Evolutionary conservation across 35 echinoderm and acorn worm genomes (phyloP).

Genomic region (Patiria miniata): DNA sequence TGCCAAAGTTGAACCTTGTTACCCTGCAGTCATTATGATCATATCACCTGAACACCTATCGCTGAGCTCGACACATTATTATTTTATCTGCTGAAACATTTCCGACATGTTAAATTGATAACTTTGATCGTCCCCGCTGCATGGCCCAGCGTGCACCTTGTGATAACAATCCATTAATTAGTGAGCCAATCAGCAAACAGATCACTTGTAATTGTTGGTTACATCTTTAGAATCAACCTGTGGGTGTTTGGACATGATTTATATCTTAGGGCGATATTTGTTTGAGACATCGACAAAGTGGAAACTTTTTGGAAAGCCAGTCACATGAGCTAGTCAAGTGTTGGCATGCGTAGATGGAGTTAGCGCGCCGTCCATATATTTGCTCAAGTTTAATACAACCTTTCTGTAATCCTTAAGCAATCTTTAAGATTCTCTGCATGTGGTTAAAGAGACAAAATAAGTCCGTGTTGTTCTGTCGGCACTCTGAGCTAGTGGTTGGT

Average conservation of each 20-base stretch:
- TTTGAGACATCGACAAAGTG: too few relatives aligned
- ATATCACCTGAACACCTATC: not conserved
- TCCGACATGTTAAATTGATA: not conserved
- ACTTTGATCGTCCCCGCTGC: not conserved
- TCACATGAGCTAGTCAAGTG: too few relatives aligned
- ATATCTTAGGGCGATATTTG: not conserved
- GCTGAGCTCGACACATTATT: not conserved
- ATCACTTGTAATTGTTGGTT: not conserved
- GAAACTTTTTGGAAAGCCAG: too few relatives aligned
- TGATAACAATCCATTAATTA: not conserved
- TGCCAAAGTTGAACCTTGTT: slow-evolving; percentile 36
- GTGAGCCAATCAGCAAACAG: slow-evolving; percentile 5
- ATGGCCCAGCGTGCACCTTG: not conserved
- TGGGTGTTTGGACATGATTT: not conserved
- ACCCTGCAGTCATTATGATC: too few relatives aligned
- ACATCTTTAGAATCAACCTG: not conserved
- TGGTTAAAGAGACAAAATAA: too few relatives aligned
- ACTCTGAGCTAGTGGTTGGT: too few relatives aligned
- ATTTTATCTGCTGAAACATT: not conserved
- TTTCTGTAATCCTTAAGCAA: too few relatives aligned
- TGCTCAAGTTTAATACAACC: too few relatives aligned
- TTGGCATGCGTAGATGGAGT: too few relatives aligned
- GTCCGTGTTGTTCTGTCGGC: too few relatives aligned
- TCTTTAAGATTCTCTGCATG: too few relatives aligned
- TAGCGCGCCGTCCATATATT: too few relatives aligned